A percentile compares a stretch with the other conserved stretches of the same genome.
Evolutionary conservation across 2,797 vertebrate genomes (phyloP).

Genomic region (Calcarius lapponicus): DNA sequence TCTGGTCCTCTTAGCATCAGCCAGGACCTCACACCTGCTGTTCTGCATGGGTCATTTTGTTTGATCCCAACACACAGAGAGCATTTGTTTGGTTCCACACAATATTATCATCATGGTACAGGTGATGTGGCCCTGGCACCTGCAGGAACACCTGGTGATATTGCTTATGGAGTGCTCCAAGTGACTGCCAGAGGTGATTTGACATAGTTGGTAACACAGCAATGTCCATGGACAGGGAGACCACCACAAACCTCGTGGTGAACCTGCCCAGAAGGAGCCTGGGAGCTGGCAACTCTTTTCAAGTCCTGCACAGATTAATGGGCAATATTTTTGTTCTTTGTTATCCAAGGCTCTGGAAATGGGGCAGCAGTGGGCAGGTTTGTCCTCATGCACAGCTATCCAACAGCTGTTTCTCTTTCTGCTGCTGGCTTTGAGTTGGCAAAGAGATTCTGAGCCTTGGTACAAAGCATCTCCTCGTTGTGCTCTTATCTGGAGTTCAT

Average conservation of each 20-base stretch:
- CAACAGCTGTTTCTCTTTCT: not conserved
- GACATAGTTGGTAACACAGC: rapidly evolving
- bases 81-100: not conserved
- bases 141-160: not conserved
- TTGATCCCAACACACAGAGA: not conserved
- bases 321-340: not conserved
- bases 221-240: not conserved
- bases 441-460: not conserved
- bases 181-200: not conserved
- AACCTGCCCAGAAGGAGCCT: not conserved
- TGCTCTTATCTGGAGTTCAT: not conserved
- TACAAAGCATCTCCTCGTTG: not conserved
- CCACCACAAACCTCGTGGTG: not conserved
- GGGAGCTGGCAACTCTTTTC: not conserved
- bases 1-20: not conserved
- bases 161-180: not conserved
- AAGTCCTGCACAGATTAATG: not conserved
- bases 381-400: not conserved
- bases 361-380: not conserved
- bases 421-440: not conserved
- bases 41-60: not conserved
- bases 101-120: not conserved
- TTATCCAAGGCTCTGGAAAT: not conserved
- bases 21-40: rapidly evolving
- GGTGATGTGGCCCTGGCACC: not conserved